These are phyloP conservation scores for Tenebrosternarchus preto DNA, from an alignment of 2,113 vertebrate species.

Conservation along the genomic window DNA sequence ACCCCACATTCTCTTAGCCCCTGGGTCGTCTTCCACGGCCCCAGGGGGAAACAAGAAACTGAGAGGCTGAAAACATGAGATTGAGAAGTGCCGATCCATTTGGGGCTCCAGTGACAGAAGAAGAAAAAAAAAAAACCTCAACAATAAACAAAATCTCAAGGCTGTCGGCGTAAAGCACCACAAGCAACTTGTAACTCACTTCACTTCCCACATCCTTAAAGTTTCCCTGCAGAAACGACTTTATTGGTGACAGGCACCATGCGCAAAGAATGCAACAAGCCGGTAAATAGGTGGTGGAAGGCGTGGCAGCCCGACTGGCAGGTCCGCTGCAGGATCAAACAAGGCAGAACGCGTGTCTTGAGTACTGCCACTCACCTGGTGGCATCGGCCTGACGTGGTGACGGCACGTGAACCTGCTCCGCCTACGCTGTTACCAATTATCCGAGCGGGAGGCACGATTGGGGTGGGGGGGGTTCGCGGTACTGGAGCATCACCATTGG, in stretches of 20 bases:
- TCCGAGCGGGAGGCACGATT: not conserved
- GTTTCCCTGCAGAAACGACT: conserved; percentile 7
- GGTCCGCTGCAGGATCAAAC: conserved; percentile 5
- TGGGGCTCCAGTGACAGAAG: not conserved
- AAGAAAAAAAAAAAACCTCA: no score
- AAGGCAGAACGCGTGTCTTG: not conserved
- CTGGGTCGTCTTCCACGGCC: not conserved
- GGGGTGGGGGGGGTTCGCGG: no score
- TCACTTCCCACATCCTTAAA: not conserved
- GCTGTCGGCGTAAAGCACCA: not conserved
- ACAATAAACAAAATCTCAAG: not conserved
- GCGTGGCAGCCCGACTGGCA: not conserved
- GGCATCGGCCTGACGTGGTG: conserved; percentile 2
- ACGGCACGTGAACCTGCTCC: not conserved
- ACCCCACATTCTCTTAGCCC: not conserved
- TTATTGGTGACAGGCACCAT: not conserved
- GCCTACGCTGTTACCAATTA: conserved; percentile 35
- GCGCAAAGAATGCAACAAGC: conserved; percentile 2
- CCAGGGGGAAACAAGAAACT: not conserved
- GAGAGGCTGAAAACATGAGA: not conserved
- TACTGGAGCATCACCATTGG: no score
- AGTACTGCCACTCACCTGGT: not conserved
- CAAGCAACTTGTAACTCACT: not conserved
- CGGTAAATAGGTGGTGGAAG: not conserved
- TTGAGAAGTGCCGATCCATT: not conserved